Conservation (phyloP, 2,113 vertebrate species). For the Pithys albifrons region DNA sequence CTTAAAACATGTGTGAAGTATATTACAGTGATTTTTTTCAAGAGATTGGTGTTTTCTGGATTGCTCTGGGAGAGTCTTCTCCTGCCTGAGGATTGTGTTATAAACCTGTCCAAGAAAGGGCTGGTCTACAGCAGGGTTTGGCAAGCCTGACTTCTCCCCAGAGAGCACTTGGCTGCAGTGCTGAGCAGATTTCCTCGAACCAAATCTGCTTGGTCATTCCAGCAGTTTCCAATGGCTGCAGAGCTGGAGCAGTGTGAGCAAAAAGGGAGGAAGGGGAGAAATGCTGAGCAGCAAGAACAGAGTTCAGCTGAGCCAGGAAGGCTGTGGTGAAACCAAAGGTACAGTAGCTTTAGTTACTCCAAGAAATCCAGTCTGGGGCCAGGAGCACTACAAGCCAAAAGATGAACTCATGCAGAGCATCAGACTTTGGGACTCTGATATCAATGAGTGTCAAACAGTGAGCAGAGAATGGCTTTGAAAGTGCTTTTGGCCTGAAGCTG, state of each 20-base stretch:
- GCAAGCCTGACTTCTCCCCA: not conserved
- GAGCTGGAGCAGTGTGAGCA: not conserved
- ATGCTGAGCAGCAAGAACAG: not conserved
- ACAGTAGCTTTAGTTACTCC: not conserved
- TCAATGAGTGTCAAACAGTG: not conserved
- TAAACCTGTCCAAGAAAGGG: not conserved
- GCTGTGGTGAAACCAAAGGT: not conserved
- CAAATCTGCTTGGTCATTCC: not conserved
- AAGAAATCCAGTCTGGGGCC: not conserved
- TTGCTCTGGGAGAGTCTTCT: not conserved
- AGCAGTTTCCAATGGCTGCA: not conserved
- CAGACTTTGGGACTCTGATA: not conserved
- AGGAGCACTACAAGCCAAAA: not conserved
- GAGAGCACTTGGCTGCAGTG: not conserved
- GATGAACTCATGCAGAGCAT: slow-evolving; percentile 23
- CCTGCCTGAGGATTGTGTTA: not conserved
- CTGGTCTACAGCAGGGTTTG: not conserved
- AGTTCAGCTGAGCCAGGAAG: not conserved
- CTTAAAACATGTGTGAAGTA: not conserved
- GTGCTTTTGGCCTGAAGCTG: not conserved
- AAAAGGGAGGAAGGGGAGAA: not conserved
- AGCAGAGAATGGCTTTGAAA: not conserved
- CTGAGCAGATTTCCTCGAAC: not conserved
- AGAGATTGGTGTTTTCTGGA: not conserved
- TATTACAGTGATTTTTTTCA: not conserved